Evolutionary conservation across 2,797 vertebrate species (phyloP), one percentile per base, ranked within the genome.

Genomic region (Clangula hyemalis): DNA sequence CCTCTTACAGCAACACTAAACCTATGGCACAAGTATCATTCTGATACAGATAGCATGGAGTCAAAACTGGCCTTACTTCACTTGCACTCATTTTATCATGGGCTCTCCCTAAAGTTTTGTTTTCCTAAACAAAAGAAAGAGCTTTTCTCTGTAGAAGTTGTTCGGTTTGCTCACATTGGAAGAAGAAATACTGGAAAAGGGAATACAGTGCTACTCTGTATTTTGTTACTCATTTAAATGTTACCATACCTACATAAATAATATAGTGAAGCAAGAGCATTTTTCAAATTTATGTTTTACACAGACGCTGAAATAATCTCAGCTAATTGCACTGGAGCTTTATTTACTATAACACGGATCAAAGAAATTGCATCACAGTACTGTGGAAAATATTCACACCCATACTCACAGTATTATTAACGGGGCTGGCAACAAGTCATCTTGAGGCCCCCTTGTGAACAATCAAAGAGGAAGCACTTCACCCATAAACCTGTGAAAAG

Each of bases 301-400:
- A 70, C 18, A 66, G 58, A 75, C 73, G 81, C 54, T 62, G 79
- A 86, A 90, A 36, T 81, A 88, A 90, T 93, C 79, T 90, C 58
- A 78, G 85, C 38, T 94, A 94, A 94, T 94, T 93, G 82, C 76
- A 84, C 32, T 62, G 76, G 27, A 84, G 62, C 85, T 88, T 93
- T 84, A 81, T 93, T 88, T 92, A 80, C 73, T 83, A 22, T 71
- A 86, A 69, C 9, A 27, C 12, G 34, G 62, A 84, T 90, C 80
- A 94, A 95, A 94, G 56, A 91, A 81, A 75, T 86, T 91, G 83
- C 74, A 84, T 88, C 80, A 91, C 30, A 72, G 77, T 66, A 20
- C 69, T 20, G 8, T 70, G 32, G 60, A 93, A 96, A 94, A 78
- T 34, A 78, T 24, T 91, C 65, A 91, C 69, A 76, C 28, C 45